Evolutionary conservation across 2,888 invertebrate species (phyloP).

Genomic region (Cylindroiulus punctatus): DNA sequence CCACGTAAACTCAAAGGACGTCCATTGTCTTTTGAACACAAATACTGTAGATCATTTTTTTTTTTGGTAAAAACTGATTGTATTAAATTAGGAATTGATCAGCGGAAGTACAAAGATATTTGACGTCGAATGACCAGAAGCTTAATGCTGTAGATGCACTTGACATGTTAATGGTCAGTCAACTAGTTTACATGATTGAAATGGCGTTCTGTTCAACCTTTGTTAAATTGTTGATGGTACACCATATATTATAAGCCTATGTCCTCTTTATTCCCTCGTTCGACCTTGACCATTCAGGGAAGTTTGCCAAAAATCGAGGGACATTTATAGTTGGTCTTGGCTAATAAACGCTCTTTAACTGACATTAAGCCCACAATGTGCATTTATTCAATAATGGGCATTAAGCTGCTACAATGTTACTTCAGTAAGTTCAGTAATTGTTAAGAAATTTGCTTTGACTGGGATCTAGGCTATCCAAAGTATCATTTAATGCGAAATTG

Average conservation of each 20-base stretch:
- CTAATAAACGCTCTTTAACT: not conserved
- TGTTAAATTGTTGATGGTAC: conserved; percentile 17
- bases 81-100: too few relatives aligned
- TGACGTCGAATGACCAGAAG: not conserved
- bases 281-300: conserved; percentile 47
- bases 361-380: not conserved
- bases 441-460: too few relatives aligned
- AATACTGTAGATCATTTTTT: too few relatives aligned
- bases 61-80: too few relatives aligned
- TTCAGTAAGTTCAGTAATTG: too few relatives aligned
- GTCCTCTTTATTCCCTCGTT: not conserved
- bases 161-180: not conserved
- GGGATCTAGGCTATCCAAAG: too few relatives aligned
- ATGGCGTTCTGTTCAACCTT: conserved; percentile 33
- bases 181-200: conserved; percentile 36
- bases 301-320: conserved; percentile 29
- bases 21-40: too few relatives aligned
- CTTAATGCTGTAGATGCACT: not conserved
- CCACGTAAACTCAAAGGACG: too few relatives aligned
- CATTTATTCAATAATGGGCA: not conserved
- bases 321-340: not conserved
- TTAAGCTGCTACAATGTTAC: too few relatives aligned
- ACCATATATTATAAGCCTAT: too few relatives aligned
- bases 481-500: too few relatives aligned
- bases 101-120: not conserved